A percentile compares a stretch with the other conserved stretches of the same genome.
Conservation (phyloP, 2,888 invertebrate species). For the Carpatolechia fugitivella region DNA sequence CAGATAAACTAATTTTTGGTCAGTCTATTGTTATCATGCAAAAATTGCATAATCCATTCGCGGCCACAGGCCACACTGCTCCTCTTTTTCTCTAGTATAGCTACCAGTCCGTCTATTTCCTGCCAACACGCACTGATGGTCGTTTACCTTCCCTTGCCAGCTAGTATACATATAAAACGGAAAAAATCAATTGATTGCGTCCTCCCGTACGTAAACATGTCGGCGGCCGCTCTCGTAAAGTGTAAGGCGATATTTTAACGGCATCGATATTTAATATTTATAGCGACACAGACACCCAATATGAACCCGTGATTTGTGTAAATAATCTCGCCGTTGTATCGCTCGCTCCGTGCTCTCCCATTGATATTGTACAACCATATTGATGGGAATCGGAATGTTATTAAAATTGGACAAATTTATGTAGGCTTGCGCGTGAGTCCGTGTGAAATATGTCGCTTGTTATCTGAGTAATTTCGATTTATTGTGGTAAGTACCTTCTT, state of each 20-base stretch:
- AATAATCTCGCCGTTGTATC: conserved; percentile 49
- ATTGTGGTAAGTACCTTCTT: background rate
- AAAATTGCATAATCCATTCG: too few species aligned
- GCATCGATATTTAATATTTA: conserved; percentile 79
- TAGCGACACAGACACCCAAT: conserved; percentile 75
- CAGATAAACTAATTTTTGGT: too few species aligned
- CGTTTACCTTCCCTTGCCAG: background rate
- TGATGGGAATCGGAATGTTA: conserved; percentile 20
- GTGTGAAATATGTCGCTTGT: conserved; percentile 7
- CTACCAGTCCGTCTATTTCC: too few species aligned
- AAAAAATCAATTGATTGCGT: conserved; percentile 70
- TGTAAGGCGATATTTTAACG: conserved; percentile 78
- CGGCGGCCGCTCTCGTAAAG: conserved; percentile 70
- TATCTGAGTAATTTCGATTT: conserved; percentile 5
- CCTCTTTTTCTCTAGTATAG: too few species aligned
- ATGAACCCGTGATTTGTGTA: conserved; percentile 71
- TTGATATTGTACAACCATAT: conserved; percentile 29
- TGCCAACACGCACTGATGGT: too few species aligned
- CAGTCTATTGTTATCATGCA: too few species aligned
- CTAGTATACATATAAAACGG: conserved; percentile 39
- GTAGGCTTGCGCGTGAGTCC: background rate
- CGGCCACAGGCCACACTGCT: too few species aligned
- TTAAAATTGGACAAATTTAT: conserved; percentile 16
- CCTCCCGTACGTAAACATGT: conserved; percentile 72
- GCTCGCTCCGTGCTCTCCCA: conserved; percentile 33